A percentile compares a stretch with the other conserved stretches of the same genome.
phyloP scores from a whole-genome alignment of 2,797 vertebrate species.

The Hydrocynus forskahlii region DNA sequence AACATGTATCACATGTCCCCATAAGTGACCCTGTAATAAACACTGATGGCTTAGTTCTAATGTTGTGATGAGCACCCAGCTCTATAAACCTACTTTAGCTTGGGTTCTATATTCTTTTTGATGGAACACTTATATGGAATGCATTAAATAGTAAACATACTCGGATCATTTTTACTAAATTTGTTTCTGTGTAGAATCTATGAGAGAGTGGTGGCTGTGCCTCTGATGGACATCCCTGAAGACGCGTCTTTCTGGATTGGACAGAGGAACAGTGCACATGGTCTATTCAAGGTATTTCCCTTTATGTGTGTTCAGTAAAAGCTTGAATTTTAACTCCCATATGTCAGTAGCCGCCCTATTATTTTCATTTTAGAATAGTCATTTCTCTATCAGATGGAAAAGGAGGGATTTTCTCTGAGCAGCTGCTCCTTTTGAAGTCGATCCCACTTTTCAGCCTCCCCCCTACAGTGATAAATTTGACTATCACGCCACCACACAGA shows the following conservation, averaged over 20 bases:
- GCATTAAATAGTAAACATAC: background rate
- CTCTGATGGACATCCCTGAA: conserved; percentile 88
- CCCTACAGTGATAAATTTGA: conserved; percentile 41
- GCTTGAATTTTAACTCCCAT: conserved; percentile 12
- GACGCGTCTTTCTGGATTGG: conserved; percentile 93
- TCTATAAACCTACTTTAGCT: background rate
- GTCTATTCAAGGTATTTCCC: conserved; percentile 90
- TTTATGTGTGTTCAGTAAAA: conserved; percentile 13
- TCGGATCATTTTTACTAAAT: background rate
- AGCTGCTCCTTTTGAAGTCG: conserved; percentile 34
- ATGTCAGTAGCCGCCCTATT: conserved; percentile 4
- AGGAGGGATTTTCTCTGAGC: conserved; percentile 20
- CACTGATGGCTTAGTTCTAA: background rate
- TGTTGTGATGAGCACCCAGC: background rate
- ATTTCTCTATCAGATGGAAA: conserved; percentile 64
- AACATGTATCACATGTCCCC: too few relatives aligned
- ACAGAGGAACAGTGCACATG: conserved; percentile 93
- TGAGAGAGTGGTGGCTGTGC: conserved; percentile 92
- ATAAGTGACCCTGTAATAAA: background rate
- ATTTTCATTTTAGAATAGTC: conserved; percentile 59
- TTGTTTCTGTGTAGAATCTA: conserved; percentile 85
- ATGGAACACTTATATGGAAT: background rate
- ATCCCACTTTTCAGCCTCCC: conserved; percentile 37
- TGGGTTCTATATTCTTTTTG: background rate
- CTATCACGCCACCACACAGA: conserved; percentile 31